Conservation (phyloP, 1,140 invertebrate species). For the Dendroctonus valens region DNA sequence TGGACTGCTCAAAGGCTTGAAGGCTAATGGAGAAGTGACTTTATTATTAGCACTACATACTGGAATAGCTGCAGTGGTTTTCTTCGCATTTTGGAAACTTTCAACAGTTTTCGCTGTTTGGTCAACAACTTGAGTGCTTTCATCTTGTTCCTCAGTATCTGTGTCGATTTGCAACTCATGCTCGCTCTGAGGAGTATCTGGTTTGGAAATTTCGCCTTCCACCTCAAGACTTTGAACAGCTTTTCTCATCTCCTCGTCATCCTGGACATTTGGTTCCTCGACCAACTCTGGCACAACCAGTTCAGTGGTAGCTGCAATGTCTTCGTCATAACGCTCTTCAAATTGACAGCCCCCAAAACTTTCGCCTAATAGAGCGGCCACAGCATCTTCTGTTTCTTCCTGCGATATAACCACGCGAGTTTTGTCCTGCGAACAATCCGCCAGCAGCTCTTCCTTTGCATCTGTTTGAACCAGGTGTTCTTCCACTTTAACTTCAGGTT, state of each 20-base stretch:
- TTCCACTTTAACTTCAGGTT: constrained; percentile 41
- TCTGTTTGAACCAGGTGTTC: constrained; percentile 51
- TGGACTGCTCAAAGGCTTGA: constrained; percentile 39
- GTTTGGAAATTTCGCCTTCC: constrained; percentile 73
- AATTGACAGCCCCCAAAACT: constrained; percentile 66
- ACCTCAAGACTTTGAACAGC: constrained; percentile 73
- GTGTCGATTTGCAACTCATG: constrained; percentile 83
- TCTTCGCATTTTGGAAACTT: constrained; percentile 47
- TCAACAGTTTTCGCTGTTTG: constrained; percentile 49
- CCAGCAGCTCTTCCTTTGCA: constrained; percentile 44
- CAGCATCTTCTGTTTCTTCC: constrained; percentile 89
- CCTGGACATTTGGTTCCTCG: constrained; percentile 61
- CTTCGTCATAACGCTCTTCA: constrained; percentile 52
- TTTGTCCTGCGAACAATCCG: constrained; percentile 61
- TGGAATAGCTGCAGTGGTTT: constrained; percentile 51
- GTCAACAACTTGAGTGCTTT: constrained; percentile 46
- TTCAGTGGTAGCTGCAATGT: constrained; percentile 45
- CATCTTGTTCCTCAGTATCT: constrained; percentile 69
- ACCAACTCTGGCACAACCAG: constrained; percentile 49
- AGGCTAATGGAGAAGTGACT: constrained; percentile 23
- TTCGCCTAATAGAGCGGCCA: constrained; percentile 81
- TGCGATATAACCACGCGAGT: constrained; percentile 82
- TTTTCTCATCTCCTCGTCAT: constrained; percentile 75
- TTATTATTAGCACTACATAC: constrained; percentile 36
- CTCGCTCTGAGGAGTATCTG: constrained; percentile 81